Evolutionary conservation across 2,888 invertebrate genomes (phyloP), one percentile per base, ranked within the genome.

Genomic region (Eumacrocentrus americanus): DNA sequence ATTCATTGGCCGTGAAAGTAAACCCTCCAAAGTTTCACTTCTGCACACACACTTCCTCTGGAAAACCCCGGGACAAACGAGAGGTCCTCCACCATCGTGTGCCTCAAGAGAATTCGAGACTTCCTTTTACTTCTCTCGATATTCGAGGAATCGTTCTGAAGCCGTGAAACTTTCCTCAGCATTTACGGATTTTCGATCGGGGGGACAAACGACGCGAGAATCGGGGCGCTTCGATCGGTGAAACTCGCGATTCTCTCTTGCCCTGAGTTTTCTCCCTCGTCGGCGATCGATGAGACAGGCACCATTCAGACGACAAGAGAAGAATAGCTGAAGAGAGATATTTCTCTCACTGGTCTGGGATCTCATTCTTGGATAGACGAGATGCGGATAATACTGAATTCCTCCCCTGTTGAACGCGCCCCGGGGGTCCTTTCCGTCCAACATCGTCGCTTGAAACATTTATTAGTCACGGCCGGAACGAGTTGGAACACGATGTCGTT

Each of bases 361-460:
- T 56, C 56, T 60, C 51, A 60, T 35, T 42, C 37, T 50, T 6
- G 25, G 44, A 56, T 46, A 55, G 58, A 61, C 55, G 51, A 65
- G 59, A 65, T 62, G 60, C 61, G 58, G 29, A 29, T 29, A 29
- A 29, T 29, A 29, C 25, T 23, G 47, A 48, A 47, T 48, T 48
- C 47, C 11, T 23, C 40, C 23, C 20, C 35, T 34, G 18, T 22
- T 25, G 18, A 54, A 29, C 40, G 42, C 63, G 53, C 63, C 63
- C 51, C 54, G 48, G 51, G 63, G 57, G 63, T 57, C 59, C 42
- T 55, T 59, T 56, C 56, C 53, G 60, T 50, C 51, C 51, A 61
- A 58, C 46, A 58, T 56, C 23, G 46, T 54, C 62, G 61, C 60
- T 63, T 71, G 69, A 71, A 70, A 70, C 67, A 72, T 73, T 73